A percentile compares a stretch with the other conserved stretches of the same genome.
phyloP scores from a whole-genome alignment of 2,113 vertebrate species.

The Bothrops jararaca region DNA sequence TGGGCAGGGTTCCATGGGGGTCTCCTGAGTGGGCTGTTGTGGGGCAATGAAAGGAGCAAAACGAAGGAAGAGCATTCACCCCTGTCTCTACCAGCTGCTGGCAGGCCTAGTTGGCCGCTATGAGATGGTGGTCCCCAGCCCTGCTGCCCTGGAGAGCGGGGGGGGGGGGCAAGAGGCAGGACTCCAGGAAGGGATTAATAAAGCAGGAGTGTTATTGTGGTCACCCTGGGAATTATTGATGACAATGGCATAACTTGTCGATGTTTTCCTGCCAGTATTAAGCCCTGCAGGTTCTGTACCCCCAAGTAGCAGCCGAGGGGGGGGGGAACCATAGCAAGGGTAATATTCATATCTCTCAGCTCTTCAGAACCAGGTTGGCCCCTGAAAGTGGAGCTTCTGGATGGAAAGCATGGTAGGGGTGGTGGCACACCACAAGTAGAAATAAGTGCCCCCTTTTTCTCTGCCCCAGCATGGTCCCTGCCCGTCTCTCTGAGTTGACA shows the following conservation, averaged over 20 bases:
- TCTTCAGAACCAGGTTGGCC: not conserved
- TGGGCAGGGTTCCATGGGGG: not conserved
- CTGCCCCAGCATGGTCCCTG: not conserved
- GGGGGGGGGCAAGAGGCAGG: not conserved
- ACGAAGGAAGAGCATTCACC: not conserved
- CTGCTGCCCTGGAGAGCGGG: not conserved
- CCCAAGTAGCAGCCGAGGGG: not conserved
- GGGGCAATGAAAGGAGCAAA: too few relatives aligned
- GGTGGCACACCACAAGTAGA: too few relatives aligned
- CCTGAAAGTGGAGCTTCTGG: not conserved
- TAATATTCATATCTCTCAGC: not conserved
- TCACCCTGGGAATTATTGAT: not conserved
- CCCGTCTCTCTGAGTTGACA: constrained; percentile 14
- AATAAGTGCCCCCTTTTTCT: not conserved
- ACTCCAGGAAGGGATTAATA: not conserved
- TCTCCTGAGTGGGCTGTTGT: not conserved
- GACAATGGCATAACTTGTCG: not conserved
- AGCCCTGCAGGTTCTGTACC: not conserved
- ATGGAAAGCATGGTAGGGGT: not conserved
- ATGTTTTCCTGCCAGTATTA: not conserved
- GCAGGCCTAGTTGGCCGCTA: not conserved
- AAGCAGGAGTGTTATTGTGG: not conserved
- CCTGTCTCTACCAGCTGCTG: not conserved
- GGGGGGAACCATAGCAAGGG: not conserved
- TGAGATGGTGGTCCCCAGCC: not conserved